A percentile compares a stretch with the other conserved stretches of the same genome.
Conservation (phyloP, 2,888 invertebrate genomes). For the Drosophila diplacantha region DNA sequence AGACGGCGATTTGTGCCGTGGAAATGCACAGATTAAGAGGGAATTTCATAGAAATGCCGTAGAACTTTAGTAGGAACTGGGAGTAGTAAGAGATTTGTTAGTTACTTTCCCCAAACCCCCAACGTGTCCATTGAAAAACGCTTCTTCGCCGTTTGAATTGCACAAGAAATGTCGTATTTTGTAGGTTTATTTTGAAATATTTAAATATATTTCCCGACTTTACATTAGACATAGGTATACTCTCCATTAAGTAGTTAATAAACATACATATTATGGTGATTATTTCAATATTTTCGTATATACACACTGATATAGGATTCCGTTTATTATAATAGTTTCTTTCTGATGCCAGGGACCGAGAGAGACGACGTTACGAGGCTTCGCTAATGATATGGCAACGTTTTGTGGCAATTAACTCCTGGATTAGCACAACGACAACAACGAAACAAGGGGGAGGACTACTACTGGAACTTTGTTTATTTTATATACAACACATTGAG, state of each 20-base stretch:
- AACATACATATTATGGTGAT: constrained; percentile 11
- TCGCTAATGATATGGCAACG: constrained; percentile 38
- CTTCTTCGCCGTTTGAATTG: constrained; percentile 24
- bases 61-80: not conserved
- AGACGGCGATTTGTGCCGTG: constrained; percentile 19
- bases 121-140: constrained; percentile 17
- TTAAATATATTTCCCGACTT: constrained; percentile 40
- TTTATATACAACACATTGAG: constrained; percentile 46
- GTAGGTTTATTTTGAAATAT: constrained; percentile 57
- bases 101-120: not conserved
- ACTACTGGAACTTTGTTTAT: constrained; percentile 22
- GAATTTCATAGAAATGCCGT: not conserved
- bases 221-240: constrained; percentile 31
- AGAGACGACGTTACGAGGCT: constrained; percentile 31
- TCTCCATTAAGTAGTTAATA: constrained; percentile 19
- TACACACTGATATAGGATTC: constrained; percentile 31
- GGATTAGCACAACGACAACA: constrained; percentile 35
- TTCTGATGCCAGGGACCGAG: constrained; percentile 26
- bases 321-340: not conserved
- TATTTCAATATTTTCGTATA: constrained; percentile 30
- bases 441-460: constrained; percentile 13
- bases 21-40: not conserved
- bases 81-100: not conserved
- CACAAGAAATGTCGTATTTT: constrained; percentile 48
- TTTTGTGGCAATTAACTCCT: constrained; percentile 18